Evolutionary conservation across 2,888 invertebrate genomes (phyloP).

Genomic region (Ophioninae sp.): DNA sequence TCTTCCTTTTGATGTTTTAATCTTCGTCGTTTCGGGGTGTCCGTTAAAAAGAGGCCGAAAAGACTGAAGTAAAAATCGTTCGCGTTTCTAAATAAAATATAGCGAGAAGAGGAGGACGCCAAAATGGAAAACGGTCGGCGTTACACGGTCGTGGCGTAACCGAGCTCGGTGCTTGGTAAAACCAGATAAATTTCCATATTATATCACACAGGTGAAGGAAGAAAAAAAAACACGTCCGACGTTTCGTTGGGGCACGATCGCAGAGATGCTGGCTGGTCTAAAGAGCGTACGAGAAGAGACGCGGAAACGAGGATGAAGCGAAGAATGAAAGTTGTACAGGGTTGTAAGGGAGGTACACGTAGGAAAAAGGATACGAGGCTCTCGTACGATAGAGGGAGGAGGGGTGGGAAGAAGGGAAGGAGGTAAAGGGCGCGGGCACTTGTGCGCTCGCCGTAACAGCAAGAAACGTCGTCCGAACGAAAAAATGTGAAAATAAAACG

Average conservation of each 20-base stretch:
- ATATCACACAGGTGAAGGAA: slow-evolving; percentile 32
- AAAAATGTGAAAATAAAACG: slow-evolving; percentile 55
- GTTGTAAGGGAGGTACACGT: slow-evolving; percentile 2
- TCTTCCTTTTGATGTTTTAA: no score
- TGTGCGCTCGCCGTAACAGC: slow-evolving; percentile 31
- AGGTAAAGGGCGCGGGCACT: slow-evolving; percentile 9
- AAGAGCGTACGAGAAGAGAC: slow-evolving; percentile 28
- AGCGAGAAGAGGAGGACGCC: slow-evolving; percentile 19
- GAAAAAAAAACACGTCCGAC: background rate
- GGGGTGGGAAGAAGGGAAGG: no score
- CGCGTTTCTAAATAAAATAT: no score
- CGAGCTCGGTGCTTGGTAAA: slow-evolving; percentile 45
- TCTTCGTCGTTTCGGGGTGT: no score
- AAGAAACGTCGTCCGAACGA: slow-evolving; percentile 38
- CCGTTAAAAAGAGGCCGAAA: no score
- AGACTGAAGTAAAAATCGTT: no score
- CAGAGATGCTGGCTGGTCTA: slow-evolving; percentile 1
- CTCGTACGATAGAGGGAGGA: slow-evolving; percentile 9
- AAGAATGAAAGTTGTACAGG: slow-evolving; percentile 20
- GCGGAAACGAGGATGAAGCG: slow-evolving; percentile 18
- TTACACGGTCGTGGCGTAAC: slow-evolving; percentile 39
- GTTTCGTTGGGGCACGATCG: slow-evolving; percentile 31
- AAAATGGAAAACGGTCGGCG: slow-evolving; percentile 10
- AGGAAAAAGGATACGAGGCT: slow-evolving; percentile 26
- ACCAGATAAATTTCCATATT: slow-evolving; percentile 56